Conservation (phyloP, 1,140 invertebrate genomes). For the Aethina tumida region DNA sequence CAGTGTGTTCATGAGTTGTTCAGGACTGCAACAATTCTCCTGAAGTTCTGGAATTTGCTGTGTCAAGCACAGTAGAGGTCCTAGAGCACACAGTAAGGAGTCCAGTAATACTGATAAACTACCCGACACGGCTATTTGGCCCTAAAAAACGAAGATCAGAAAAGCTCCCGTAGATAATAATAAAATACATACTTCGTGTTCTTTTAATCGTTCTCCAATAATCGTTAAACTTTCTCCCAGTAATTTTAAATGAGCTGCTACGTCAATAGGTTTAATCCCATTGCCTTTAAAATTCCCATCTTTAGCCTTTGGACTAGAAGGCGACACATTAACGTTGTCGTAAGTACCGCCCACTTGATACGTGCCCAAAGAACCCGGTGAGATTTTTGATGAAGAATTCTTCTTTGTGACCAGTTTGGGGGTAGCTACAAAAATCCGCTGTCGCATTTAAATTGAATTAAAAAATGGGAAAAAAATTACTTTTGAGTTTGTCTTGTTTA, state of each 20-base stretch:
- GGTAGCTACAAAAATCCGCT: too few species aligned
- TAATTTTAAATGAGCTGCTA: slow-evolving; percentile 85
- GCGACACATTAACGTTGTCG: slow-evolving; percentile 38
- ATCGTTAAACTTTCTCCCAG: slow-evolving; percentile 88
- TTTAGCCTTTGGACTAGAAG: slow-evolving; percentile 37
- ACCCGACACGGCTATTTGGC: slow-evolving; percentile 88
- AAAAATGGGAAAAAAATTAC: too few species aligned
- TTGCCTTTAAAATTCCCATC: slow-evolving; percentile 51
- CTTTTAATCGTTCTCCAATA: slow-evolving; percentile 85
- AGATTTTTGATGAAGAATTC: slow-evolving; percentile 30
- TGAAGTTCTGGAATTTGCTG: slow-evolving; percentile 65
- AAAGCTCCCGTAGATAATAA: too few species aligned
- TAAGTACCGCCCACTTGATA: slow-evolving; percentile 39
- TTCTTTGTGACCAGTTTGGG: slow-evolving; percentile 39
- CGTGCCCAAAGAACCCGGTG: slow-evolving; percentile 33
- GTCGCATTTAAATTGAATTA: too few species aligned
- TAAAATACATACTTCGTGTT: slow-evolving; percentile 69
- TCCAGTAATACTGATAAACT: slow-evolving; percentile 91
- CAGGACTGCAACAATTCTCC: slow-evolving; percentile 56
- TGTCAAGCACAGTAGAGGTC: slow-evolving; percentile 79
- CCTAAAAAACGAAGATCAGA: slow-evolving; percentile 42
- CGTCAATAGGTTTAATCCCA: slow-evolving; percentile 77
- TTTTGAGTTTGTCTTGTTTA: slow-evolving; percentile 33
- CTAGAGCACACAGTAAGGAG: slow-evolving; percentile 86
- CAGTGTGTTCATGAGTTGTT: slow-evolving; percentile 64